Conservation (phyloP, 1,140 invertebrate species). For the Neodiprion pinetum region DNA sequence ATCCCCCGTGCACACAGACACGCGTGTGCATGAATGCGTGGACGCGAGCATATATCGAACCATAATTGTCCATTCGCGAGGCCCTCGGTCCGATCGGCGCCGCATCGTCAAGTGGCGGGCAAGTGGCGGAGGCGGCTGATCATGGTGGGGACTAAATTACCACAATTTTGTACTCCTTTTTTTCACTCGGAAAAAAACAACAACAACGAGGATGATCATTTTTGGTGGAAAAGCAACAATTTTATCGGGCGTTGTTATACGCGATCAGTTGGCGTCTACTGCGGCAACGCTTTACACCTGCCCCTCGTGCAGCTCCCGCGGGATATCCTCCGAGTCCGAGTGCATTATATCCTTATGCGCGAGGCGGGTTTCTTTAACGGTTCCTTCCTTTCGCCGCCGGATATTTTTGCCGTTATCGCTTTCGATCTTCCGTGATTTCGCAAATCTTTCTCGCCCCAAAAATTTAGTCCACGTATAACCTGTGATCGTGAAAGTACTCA, state of each 20-base stretch:
- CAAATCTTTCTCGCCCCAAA: too few relatives aligned
- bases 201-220: conserved; percentile 55
- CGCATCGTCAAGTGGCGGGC: background rate
- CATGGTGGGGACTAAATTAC: conserved; percentile 55
- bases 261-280: conserved; percentile 59
- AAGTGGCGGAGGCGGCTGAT: conserved; percentile 3
- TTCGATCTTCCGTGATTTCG: too few relatives aligned
- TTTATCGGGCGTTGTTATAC: conserved; percentile 59
- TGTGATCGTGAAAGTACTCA: too few relatives aligned
- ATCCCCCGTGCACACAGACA: background rate
- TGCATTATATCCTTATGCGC: background rate
- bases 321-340: background rate
- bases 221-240: conserved; percentile 61
- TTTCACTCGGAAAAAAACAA: background rate
- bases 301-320: conserved; percentile 18
- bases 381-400: conserved; percentile 23
- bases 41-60: conserved; percentile 39
- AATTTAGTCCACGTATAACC: too few relatives aligned
- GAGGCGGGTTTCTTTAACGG: conserved; percentile 15
- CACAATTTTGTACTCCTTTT: conserved; percentile 54
- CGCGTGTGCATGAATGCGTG: background rate
- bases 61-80: conserved; percentile 41
- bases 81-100: background rate
- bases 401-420: conserved; percentile 7
- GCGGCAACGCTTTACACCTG: conserved; percentile 57